These are phyloP conservation scores for Chunga burmeisteri DNA, from an alignment of 2,113 vertebrate genomes.

Conservation along the genomic window DNA sequence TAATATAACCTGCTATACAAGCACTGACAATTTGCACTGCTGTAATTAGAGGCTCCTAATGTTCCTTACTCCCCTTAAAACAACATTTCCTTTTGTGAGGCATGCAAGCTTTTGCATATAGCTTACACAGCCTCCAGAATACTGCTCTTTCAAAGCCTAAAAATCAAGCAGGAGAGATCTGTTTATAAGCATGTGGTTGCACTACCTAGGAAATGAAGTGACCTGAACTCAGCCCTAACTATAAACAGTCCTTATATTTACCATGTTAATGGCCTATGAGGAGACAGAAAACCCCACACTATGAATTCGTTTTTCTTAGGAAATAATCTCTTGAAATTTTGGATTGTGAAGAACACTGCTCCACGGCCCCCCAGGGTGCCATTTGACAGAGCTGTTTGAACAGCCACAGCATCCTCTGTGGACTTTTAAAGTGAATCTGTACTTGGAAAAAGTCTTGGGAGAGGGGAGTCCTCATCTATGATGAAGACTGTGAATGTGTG, in stretches of 20 bases:
- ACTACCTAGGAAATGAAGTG: neutral
- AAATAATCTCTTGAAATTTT: neutral
- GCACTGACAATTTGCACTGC: neutral
- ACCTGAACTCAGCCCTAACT: neutral
- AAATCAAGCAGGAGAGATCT: neutral
- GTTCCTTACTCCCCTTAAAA: neutral
- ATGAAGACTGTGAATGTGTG: neutral
- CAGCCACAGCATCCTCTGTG: neutral
- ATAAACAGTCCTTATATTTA: neutral
- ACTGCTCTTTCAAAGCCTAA: neutral
- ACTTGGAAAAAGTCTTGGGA: neutral
- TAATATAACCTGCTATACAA: neutral
- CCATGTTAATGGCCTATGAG: neutral
- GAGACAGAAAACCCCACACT: neutral
- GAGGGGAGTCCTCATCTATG: neutral
- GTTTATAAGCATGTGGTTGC: neutral
- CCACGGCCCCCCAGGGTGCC: neutral
- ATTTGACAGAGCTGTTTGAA: neutral
- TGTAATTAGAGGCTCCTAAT: neutral
- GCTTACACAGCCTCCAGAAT: neutral
- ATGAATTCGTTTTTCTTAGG: neutral
- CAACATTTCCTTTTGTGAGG: neutral
- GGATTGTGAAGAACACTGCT: neutral
- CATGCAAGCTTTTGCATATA: neutral
- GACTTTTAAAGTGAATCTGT: neutral